Evolutionary conservation across 2,888 invertebrate genomes (phyloP).

Genomic region (Orgyia antiqua): DNA sequence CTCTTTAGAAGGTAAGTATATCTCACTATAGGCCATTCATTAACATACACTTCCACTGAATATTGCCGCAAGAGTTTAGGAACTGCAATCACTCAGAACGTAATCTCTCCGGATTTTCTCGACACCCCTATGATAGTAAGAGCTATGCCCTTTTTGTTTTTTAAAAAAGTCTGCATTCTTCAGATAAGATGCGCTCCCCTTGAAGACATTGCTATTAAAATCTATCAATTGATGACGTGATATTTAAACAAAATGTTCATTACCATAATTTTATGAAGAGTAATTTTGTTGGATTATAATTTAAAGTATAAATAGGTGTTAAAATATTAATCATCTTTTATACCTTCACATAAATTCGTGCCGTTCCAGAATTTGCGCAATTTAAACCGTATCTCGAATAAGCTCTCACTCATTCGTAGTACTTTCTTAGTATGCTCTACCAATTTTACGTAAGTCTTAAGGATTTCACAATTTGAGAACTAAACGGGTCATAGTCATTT

Average conservation of each 20-base stretch:
- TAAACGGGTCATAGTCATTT: too few species aligned
- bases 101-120: slow-evolving; percentile 73
- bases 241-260: slow-evolving; percentile 12
- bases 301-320: too few species aligned
- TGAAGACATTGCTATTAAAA: slow-evolving; percentile 40
- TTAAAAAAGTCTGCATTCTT: slow-evolving; percentile 55
- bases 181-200: slow-evolving; percentile 55
- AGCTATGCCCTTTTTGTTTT: slow-evolving; percentile 51
- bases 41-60: slow-evolving; percentile 59
- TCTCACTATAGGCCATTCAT: too few species aligned
- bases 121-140: slow-evolving; percentile 48
- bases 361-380: too few species aligned
- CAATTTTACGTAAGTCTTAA: too few species aligned
- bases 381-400: too few species aligned
- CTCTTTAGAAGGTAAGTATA: too few species aligned
- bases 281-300: neutral
- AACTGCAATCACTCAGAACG: slow-evolving; percentile 73
- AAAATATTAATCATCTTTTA: too few species aligned
- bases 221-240: slow-evolving; percentile 29
- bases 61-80: slow-evolving; percentile 56
- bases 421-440: too few species aligned
- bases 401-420: too few species aligned
- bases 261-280: slow-evolving; percentile 8
- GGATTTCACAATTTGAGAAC: too few species aligned
- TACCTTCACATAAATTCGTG: too few species aligned